phyloP scores from a whole-genome alignment of 23 tunicate species.

The Clavelina lepadiformis region DNA sequence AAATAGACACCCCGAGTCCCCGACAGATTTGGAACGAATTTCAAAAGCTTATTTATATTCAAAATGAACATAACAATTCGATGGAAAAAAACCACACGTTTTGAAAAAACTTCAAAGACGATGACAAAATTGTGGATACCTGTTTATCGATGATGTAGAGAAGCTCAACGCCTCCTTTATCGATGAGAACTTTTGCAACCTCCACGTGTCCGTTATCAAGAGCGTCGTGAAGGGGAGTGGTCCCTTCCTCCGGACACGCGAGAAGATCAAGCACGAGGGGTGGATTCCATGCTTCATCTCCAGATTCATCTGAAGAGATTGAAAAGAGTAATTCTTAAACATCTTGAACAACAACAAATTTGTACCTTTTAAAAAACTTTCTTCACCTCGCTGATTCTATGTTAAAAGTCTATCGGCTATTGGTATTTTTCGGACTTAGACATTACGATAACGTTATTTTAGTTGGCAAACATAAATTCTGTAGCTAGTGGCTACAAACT shows the following conservation, averaged over 20 bases:
- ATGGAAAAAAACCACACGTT: background rate
- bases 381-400: too few species aligned
- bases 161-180: slow-evolving; percentile 75
- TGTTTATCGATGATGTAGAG: slow-evolving; percentile 47
- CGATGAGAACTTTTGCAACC: slow-evolving; percentile 44
- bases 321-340: background rate
- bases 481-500: too few species aligned
- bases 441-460: too few species aligned
- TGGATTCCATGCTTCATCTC: background rate
- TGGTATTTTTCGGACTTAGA: too few species aligned
- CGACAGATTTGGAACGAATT: too few species aligned
- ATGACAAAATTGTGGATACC: slow-evolving; percentile 4
- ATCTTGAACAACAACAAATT: background rate
- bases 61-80: too few species aligned
- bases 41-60: too few species aligned
- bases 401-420: too few species aligned
- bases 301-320: background rate
- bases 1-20: too few species aligned
- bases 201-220: slow-evolving; percentile 48
- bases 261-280: slow-evolving; percentile 55
- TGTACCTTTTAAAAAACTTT: background rate
- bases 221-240: slow-evolving; percentile 88
- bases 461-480: too few species aligned
- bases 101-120: background rate
- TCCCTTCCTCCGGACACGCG: slow-evolving; percentile 69